Conservation (phyloP, 2,888 invertebrate species). For the Gastracanthus pulcherrimus region DNA sequence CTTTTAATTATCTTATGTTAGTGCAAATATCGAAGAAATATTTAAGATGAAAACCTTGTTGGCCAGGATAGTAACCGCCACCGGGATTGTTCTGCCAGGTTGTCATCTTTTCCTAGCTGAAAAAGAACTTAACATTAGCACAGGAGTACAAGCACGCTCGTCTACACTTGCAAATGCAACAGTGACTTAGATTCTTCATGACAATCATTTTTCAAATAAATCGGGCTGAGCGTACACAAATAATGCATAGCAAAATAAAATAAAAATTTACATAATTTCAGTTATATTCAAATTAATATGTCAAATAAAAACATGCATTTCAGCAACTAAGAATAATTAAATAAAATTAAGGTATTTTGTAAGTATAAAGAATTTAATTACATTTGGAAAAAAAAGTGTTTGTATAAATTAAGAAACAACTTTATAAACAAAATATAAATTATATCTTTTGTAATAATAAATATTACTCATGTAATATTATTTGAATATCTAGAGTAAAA, state of each 20-base stretch:
- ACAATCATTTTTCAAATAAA: background rate
- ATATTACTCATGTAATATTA: no score
- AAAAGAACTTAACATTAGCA: conserved; percentile 70
- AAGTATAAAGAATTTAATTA: no score
- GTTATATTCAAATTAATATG: background rate
- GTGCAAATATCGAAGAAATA: conserved; percentile 44
- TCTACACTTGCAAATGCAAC: conserved; percentile 37
- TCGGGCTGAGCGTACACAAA: conserved; percentile 28
- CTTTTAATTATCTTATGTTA: conserved; percentile 17
- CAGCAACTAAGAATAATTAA: background rate
- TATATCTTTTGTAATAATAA: background rate
- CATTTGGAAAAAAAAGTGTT: background rate
- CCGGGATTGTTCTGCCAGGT: conserved; percentile 74
- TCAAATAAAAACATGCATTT: background rate
- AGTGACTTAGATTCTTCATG: background rate
- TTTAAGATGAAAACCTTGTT: conserved; percentile 72
- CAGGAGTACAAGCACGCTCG: conserved; percentile 54
- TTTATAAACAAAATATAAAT: background rate
- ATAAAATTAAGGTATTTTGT: no score
- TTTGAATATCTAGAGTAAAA: no score
- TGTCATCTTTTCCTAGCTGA: conserved; percentile 73
- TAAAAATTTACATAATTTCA: background rate
- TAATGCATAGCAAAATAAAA: background rate
- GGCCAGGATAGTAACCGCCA: conserved; percentile 73
- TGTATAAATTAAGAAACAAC: background rate